phyloP scores from a whole-genome alignment of 1,140 invertebrate genomes.

The Holotrichia oblita region DNA sequence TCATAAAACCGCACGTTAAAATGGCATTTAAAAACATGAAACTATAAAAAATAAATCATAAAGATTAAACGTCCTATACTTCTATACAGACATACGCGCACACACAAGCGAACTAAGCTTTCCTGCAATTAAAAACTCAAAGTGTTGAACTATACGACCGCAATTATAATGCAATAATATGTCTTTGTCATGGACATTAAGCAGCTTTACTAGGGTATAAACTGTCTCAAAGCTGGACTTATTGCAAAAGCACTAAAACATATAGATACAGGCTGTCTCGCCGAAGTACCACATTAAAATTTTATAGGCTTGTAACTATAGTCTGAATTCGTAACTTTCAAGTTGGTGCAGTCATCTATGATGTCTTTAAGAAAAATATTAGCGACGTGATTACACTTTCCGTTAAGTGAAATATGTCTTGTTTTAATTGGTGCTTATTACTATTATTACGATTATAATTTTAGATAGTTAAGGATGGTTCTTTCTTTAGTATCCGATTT shows the following conservation, averaged over 20 bases:
- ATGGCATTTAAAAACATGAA: background rate
- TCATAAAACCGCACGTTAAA: constrained; percentile 14
- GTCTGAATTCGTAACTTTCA: too few species aligned
- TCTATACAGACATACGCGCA: too few species aligned
- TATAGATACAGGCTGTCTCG: background rate
- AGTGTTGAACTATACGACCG: constrained; percentile 28
- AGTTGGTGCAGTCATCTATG: too few species aligned
- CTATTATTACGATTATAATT: too few species aligned
- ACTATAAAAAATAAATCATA: constrained; percentile 31
- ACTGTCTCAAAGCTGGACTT: constrained; percentile 10
- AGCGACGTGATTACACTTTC: too few species aligned
- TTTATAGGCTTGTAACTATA: too few species aligned
- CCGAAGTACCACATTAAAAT: too few species aligned
- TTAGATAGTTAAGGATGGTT: too few species aligned
- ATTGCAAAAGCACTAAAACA: constrained; percentile 4
- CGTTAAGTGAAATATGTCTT: too few species aligned
- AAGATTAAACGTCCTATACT: constrained; percentile 1
- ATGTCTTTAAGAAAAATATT: too few species aligned
- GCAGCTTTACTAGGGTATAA: background rate
- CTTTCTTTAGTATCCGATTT: too few species aligned
- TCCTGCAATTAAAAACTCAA: background rate
- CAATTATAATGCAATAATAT: constrained; percentile 33
- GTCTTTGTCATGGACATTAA: constrained; percentile 21
- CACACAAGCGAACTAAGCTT: background rate
- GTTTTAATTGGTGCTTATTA: too few species aligned